These are phyloP conservation scores for Hippolais icterina DNA, from an alignment of 2,113 vertebrate species.

Conservation along the genomic window DNA sequence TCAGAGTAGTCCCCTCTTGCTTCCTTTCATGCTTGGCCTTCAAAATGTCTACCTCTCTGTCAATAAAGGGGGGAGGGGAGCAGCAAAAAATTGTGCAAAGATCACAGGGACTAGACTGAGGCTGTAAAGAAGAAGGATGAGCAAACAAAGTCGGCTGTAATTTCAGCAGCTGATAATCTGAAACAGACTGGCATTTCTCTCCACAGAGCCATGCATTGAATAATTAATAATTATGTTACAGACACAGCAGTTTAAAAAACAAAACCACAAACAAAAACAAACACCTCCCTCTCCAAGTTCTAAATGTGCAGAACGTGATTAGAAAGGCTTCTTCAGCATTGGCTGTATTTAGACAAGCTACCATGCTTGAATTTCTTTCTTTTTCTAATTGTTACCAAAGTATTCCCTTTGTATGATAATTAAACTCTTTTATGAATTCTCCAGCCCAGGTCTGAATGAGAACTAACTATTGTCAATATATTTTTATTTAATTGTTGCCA, in stretches of 20 bases:
- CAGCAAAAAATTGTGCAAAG: neutral
- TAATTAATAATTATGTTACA: neutral
- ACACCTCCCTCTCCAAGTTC: accelerated
- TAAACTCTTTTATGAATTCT: neutral
- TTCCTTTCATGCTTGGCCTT: neutral
- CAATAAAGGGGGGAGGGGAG: neutral
- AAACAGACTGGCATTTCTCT: neutral
- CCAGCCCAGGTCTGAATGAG: neutral
- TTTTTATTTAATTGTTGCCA: neutral
- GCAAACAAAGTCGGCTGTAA: neutral
- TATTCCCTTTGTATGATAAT: neutral
- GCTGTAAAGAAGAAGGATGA: neutral
- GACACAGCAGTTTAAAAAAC: neutral
- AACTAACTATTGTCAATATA: neutral
- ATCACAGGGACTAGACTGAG: accelerated
- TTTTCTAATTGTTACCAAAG: neutral
- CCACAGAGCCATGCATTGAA: neutral
- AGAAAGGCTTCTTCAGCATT: neutral
- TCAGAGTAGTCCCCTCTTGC: neutral
- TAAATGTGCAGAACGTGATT: neutral
- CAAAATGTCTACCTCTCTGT: neutral
- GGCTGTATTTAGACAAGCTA: neutral
- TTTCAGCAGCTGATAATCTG: neutral
- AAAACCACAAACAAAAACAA: neutral
- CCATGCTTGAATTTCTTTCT: neutral